phyloP scores from a whole-genome alignment of 2,888 invertebrate genomes.

The Allophyes oxyacanthae region DNA sequence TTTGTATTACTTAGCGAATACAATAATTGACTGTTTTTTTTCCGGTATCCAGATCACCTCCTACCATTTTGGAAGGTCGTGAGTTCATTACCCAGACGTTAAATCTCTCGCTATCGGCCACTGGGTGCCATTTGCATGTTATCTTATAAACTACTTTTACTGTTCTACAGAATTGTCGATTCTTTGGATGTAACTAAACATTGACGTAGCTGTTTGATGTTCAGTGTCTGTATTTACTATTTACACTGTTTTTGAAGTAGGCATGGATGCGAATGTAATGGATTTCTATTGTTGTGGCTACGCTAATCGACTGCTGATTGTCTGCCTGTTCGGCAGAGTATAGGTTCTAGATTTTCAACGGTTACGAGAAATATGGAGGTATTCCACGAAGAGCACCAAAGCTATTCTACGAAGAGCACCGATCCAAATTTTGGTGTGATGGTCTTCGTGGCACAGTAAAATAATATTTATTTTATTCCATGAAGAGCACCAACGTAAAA shows the following conservation, averaged over 20 bases:
- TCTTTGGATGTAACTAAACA: constrained; percentile 23
- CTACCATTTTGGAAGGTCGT: neutral
- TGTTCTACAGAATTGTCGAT: constrained; percentile 1
- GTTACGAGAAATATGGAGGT: too few relatives aligned
- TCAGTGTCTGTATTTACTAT: constrained; percentile 36
- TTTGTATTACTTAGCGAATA: too few relatives aligned
- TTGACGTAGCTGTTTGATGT: constrained; percentile 36
- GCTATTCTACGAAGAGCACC: too few relatives aligned
- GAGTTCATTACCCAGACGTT: neutral
- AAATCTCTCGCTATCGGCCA: constrained; percentile 6
- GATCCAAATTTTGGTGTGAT: too few relatives aligned
- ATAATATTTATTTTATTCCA: too few relatives aligned
- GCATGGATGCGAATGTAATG: constrained; percentile 12
- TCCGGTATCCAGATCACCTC: neutral
- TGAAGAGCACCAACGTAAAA: too few relatives aligned
- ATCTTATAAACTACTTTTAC: constrained; percentile 27
- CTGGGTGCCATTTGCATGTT: constrained; percentile 17
- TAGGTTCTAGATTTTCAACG: too few relatives aligned
- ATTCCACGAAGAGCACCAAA: too few relatives aligned
- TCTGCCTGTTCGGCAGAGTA: neutral
- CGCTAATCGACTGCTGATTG: constrained; percentile 10
- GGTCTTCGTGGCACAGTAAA: too few relatives aligned
- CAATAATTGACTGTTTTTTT: too few relatives aligned
- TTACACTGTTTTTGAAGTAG: constrained; percentile 36
- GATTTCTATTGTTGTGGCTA: constrained; percentile 18